Base-by-base conservation (phyloP, 1,140 invertebrate species). In the Cotesia glomerata region DNA sequence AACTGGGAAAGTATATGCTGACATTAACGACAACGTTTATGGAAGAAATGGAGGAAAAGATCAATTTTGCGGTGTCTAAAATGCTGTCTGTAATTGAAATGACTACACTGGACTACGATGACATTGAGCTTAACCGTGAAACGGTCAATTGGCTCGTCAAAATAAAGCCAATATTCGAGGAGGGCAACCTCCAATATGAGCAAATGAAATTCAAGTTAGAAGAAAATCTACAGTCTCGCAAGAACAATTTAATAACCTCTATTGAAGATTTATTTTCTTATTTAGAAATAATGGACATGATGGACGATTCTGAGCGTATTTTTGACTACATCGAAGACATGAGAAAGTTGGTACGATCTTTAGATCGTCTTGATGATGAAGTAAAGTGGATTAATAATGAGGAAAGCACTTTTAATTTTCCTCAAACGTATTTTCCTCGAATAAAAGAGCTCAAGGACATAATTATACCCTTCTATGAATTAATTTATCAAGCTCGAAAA, bases 351-450 rank as follows among this genome's bases (percentile, higher is more conserved):
- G 90, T 94, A 62, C 91, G 92, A 74, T 89, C 92, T 77, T 85
- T 97, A n/a, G 89, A 91, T 75, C 90, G 91, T 63, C 92, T 94
- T 74, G 89, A 93, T 75, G 89, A 92, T 74, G 88, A 92, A 76
- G 91, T 95, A 26, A 80, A 88, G 4, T 97, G 95, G 95, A 95
- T 97, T 52, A 97, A 97, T 85, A 91, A 92, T 78, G 95, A 97
- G 89, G 95, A 98, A 89, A 86, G 86, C 8, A 89, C 96, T 2
- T 95, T 97, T 78, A 95, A 95, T 81, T 93, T 95, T 80, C 92
- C 92, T 1, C 77, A 91, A 54, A 91, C 92, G 0, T 82, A 86
- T 39, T 98, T 93, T 85, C 89, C 91, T 4, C 91, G 93, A 73
- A 88, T 96, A 35, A 91, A 93, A 74, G 92, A 95, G 75, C 80